Evolutionary conservation across 2,888 invertebrate species (phyloP).

Genomic region (Caenorhabditis sp.): DNA sequence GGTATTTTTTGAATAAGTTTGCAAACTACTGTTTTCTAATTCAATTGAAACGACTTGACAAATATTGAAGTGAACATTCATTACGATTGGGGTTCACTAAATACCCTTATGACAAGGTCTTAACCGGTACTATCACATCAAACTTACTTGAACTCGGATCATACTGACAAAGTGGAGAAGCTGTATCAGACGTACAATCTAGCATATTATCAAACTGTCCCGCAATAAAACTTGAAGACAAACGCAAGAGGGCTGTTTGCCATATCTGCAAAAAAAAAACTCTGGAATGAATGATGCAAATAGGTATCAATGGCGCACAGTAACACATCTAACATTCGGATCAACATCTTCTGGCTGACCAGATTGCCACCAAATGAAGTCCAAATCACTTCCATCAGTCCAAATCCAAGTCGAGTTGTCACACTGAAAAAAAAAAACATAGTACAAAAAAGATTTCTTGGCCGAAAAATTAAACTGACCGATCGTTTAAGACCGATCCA

Average conservation of each 20-base stretch:
- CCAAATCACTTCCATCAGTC: not conserved
- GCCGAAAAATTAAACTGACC: too few relatives aligned
- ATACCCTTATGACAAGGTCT: too few relatives aligned
- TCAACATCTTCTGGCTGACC: not conserved
- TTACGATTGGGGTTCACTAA: too few relatives aligned
- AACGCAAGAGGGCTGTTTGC: not conserved
- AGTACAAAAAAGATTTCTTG: not conserved
- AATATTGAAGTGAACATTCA: too few relatives aligned
- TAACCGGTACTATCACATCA: too few relatives aligned
- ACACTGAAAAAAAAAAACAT: not conserved
- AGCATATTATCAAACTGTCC: slow-evolving; percentile 11
- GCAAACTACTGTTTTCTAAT: too few relatives aligned
- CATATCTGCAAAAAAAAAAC: too few relatives aligned
- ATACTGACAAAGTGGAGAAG: not conserved
- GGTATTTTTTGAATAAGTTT: too few relatives aligned
- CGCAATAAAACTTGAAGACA: slow-evolving; percentile 12
- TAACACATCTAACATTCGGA: not conserved
- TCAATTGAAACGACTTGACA: too few relatives aligned
- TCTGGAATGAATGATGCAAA: too few relatives aligned
- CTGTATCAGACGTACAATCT: slow-evolving; percentile 8
- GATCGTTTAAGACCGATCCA: not conserved
- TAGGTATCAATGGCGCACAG: not conserved
- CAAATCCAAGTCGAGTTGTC: slow-evolving; percentile 1
- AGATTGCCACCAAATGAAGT: slow-evolving; percentile 5
- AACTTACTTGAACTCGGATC: slow-evolving; percentile 1